Evolutionary conservation across 2,797 vertebrate species (phyloP).

Genomic region (Tenualosa ilisha): DNA sequence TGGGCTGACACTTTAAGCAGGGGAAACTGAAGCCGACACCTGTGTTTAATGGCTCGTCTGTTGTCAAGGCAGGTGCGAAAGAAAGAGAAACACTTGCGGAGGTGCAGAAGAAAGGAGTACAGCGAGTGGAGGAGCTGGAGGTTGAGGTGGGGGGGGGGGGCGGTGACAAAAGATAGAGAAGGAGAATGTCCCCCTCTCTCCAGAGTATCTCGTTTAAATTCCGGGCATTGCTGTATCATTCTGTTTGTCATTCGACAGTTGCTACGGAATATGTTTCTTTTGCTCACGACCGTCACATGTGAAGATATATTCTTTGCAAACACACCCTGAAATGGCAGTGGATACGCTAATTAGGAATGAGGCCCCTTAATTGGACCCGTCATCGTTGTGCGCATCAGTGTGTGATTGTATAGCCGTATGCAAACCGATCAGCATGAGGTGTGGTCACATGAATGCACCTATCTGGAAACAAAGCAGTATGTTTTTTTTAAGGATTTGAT

Average conservation of each 20-base stretch:
- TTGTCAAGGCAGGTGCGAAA: slow-evolving; percentile 54
- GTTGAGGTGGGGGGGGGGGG: not conserved
- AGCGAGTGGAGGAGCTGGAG: not conserved
- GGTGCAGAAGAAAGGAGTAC: not conserved
- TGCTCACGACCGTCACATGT: not conserved
- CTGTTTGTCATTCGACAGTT: slow-evolving; percentile 11
- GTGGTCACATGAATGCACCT: slow-evolving; percentile 55
- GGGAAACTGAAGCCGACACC: slow-evolving; percentile 3
- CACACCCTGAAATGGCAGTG: slow-evolving; percentile 55
- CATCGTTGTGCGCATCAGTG: slow-evolving; percentile 45
- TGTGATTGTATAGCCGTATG: not conserved
- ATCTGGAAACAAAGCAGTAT: slow-evolving; percentile 39
- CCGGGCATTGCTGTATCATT: not conserved
- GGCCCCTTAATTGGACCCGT: slow-evolving; percentile 68
- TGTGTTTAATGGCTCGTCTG: slow-evolving; percentile 71
- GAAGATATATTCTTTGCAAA: not conserved
- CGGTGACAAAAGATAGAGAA: not conserved
- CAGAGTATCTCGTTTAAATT: not conserved
- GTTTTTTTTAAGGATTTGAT: not conserved
- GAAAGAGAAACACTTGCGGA: slow-evolving; percentile 21
- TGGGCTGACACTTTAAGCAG: not conserved
- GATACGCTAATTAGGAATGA: slow-evolving; percentile 63
- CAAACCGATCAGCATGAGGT: slow-evolving; percentile 60
- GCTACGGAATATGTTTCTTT: slow-evolving; percentile 12
- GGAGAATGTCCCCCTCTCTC: not conserved